Evolutionary conservation across 2,113 vertebrate genomes (phyloP), one percentile per base, ranked within the genome.

Genomic region (Girardinichthys multiradiatus): DNA sequence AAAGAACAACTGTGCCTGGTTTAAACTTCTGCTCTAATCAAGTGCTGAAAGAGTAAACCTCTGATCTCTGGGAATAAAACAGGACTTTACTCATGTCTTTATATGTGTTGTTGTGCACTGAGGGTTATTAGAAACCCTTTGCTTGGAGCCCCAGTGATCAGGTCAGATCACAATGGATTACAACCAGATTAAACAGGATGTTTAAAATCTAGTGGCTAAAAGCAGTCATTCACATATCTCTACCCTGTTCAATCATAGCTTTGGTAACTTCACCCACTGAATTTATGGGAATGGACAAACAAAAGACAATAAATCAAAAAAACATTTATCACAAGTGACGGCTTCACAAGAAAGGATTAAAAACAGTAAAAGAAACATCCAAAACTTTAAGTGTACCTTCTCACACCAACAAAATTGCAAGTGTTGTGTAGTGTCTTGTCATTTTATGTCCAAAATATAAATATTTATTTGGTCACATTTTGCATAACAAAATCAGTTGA

Each of bases 71-170:
- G 17, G 9, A n/a, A 24, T n/a, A 54, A 10, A 10, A 54, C 10
- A n/a, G 48, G 8, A n/a, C 48, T 76, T 83, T 81, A 68, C 58
- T 63, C 54, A 8, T 68, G 30, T 75, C 30, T 75, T 81, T 58
- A 58, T 70, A 39, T 79, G 39, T 74, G 61, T 19, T 59, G 62
- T 71, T 45, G 68, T 74, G 35, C 24, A n/a, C 24, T 54, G 21
- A 24, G 21, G 2, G 6, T 54, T 54, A 54, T n/a, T 76, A 70
- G 39, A 71, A 79, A 42, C 51, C n/a, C 19, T 4, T 64, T 80
- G 69, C 79, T 85, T 72, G 29, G 54, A 70, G 68, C 69, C 77
- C 72, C n/a, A 57, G 70, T 88, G 68, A 85, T 87, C 67, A 61
- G 31, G 7, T 69, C 69, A 64, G 30, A 6, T 69, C 66, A 86